A percentile compares a stretch with the other conserved stretches of the same genome.
Evolutionary conservation across 2,113 vertebrate species (phyloP).

Genomic region (Pan troglodytes): NHGRI_mPanTro3-v2.1_pri NC_072413.2:85674001-85674500

Average conservation of each 20-base stretch:
- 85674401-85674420: not conserved
- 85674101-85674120: not conserved
- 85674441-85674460: not conserved
- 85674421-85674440: not conserved
- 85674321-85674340: not conserved
- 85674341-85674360: not conserved
- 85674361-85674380: not conserved
- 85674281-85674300: not conserved
- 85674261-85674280: not conserved
- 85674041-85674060: not conserved
- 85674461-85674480: not conserved
- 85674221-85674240: not conserved
- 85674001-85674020: not conserved
- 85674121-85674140: not conserved
- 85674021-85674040: not conserved
- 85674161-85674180: not conserved
- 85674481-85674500: not conserved
- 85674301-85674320: not conserved
- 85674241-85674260: not conserved
- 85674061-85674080: not conserved
- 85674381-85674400: not conserved
- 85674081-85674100: not conserved
- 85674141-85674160: conserved; percentile 2
- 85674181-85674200: conserved; percentile 15
- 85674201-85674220: conserved; percentile 43